Base-by-base conservation (phyloP, 1,140 invertebrate species). In the Aplysia californica region DNA sequence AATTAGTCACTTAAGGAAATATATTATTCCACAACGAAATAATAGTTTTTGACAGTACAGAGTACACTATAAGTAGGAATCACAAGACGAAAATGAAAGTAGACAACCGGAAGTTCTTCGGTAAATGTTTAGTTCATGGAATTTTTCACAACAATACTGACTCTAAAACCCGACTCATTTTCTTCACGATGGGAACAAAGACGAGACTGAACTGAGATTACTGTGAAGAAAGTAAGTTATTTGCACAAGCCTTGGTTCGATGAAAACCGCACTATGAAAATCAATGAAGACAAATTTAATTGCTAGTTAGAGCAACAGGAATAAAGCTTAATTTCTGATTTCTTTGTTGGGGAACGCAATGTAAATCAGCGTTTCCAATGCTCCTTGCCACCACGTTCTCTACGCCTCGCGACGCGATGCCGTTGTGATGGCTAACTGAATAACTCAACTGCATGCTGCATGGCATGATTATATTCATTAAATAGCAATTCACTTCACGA, bases 271-370 rank as follows among this genome's bases (percentile, higher is more conserved):
- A 29, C 58, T 59, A 59, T 10, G 23, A 59, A 59, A 29, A 59
- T 59, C 58, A 59, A 59, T 59, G 31, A 5, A 10, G 58, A 59
- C 21, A 59, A 15, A 59, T 59, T 59, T 59, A 59, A 59, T 59
- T 59, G 58, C 6, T 59, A 59, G 58, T 59, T 59, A 59, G 6
- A 23, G 58, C 58, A 5, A 23, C 58, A 23, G 58, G 31, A 59
- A 59, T 59, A 23, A 23, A 59, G 31, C 31, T 59, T 59, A 59
- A 59, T 59, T 59, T 21, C 6, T 15, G 5, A 15, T 6, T 23
- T 59, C 58, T 59, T 59, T 59, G 58, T 59, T 59, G 31, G 58
- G 21, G 6, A 59, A 29, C 21, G 21, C 58, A 59, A 59, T 21
- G 58, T 59, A 59, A 59, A 23, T 23, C 21, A 29, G 58, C 58